phyloP scores from a whole-genome alignment of 2,888 invertebrate species.

The Cheilosia scutellata region DNA sequence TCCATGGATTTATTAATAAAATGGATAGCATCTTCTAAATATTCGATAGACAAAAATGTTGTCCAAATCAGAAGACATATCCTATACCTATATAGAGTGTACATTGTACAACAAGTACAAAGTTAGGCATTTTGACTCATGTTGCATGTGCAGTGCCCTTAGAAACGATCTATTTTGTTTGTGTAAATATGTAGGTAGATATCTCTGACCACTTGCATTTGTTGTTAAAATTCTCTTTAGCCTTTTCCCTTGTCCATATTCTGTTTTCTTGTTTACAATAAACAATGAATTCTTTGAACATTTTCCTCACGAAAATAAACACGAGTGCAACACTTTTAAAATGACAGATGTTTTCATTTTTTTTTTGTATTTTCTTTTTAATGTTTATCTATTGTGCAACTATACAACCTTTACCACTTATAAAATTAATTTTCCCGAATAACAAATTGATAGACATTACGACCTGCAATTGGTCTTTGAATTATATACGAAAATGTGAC shows the following conservation, averaged over 20 bases:
- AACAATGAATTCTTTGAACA: slow-evolving; percentile 25
- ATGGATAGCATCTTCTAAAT: no score
- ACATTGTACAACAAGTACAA: no score
- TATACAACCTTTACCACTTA: background rate
- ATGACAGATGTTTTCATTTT: slow-evolving; percentile 27
- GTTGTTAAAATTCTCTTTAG: background rate
- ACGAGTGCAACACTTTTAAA: slow-evolving; percentile 24
- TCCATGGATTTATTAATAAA: no score
- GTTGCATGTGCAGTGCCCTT: background rate
- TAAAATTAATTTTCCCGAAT: background rate
- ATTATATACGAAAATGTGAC: slow-evolving; percentile 2
- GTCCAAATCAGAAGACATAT: no score
- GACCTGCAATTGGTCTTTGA: slow-evolving; percentile 31
- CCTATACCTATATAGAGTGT: no score
- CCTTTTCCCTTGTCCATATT: slow-evolving; percentile 13
- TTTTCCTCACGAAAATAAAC: slow-evolving; percentile 21
- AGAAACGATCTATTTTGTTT: background rate
- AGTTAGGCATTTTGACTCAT: background rate
- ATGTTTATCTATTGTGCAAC: slow-evolving; percentile 21
- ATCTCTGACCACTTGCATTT: slow-evolving; percentile 18
- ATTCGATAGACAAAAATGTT: no score
- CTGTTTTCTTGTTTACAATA: slow-evolving; percentile 29
- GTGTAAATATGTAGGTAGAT: background rate
- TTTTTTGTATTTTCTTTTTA: slow-evolving; percentile 18
- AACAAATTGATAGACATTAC: slow-evolving; percentile 24